Evolutionary conservation across 2,113 vertebrate genomes (phyloP).

Genomic region (Psilopogon haemacephalus): DNA sequence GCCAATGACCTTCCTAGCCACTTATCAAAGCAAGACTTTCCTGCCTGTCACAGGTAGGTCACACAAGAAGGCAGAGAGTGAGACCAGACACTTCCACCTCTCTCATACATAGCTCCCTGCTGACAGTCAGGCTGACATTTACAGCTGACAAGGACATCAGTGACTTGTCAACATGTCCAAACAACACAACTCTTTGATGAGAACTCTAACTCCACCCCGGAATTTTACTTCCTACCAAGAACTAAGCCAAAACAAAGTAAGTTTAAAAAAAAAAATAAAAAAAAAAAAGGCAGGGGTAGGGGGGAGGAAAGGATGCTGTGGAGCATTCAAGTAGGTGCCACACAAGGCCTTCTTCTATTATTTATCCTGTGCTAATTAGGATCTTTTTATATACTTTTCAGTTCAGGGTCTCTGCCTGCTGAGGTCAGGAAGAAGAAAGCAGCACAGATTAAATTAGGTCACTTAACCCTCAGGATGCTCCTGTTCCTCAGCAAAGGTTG

Average conservation of each 20-base stretch:
- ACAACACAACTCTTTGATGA: not conserved
- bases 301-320: not conserved
- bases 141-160: not conserved
- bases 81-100: not conserved
- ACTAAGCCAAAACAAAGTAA: not conserved
- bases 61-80: not conserved
- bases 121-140: conserved; percentile 1
- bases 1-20: not conserved
- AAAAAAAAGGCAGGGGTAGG: too few species aligned
- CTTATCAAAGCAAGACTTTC: not conserved
- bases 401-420: conserved; percentile 22
- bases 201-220: not conserved
- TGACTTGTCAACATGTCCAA: not conserved
- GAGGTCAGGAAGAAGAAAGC: conserved; percentile 3
- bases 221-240: not conserved
- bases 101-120: not conserved
- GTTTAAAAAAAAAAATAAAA: not conserved
- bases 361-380: conserved; percentile 27
- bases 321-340: not conserved
- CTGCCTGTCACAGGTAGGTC: not conserved
- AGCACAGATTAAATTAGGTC: not conserved
- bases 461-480: not conserved
- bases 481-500: not conserved
- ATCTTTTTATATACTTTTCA: not conserved
- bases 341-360: not conserved